Percentiles rank a stretch among this genome's conserved stretches.
Evolutionary conservation across 2,888 invertebrate genomes (phyloP).

Genomic region (Synanthedon vespiformis): DNA sequence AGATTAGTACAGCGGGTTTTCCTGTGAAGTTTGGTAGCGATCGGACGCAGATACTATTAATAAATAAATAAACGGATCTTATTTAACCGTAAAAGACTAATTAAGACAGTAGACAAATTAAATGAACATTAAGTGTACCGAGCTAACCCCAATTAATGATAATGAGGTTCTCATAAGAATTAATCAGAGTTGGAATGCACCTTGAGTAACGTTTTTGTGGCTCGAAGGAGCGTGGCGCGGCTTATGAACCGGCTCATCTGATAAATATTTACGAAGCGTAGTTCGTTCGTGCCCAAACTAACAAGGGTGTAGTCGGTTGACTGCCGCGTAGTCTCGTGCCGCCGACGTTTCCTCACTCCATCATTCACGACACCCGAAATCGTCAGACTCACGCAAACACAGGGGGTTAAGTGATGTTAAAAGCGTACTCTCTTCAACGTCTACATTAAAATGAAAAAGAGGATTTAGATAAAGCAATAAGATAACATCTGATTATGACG

Average conservation of each 20-base stretch:
- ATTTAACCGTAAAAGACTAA: too few species aligned
- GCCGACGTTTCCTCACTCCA: conserved; percentile 12
- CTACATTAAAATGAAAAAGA: too few species aligned
- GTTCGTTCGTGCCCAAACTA: conserved; percentile 24
- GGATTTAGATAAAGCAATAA: too few species aligned
- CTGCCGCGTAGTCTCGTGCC: conserved; percentile 10
- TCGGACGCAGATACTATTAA: too few species aligned
- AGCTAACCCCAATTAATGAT: conserved; percentile 8
- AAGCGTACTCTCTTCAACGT: too few species aligned
- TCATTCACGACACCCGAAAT: conserved; percentile 14
- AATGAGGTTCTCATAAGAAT: conserved; percentile 11
- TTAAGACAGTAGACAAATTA: conserved; percentile 4
- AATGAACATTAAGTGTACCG: conserved; percentile 8
- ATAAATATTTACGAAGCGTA: conserved; percentile 41
- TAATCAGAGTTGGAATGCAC: conserved; percentile 16
- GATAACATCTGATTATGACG: too few species aligned
- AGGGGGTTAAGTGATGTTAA: too few species aligned
- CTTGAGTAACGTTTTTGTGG: conserved; percentile 16
- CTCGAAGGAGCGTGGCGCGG: conserved; percentile 10
- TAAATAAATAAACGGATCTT: too few species aligned
- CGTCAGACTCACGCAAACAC: conserved; percentile 5
- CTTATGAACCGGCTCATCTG: conserved; percentile 8
- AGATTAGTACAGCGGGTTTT: too few species aligned
- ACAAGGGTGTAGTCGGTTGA: conserved; percentile 9
- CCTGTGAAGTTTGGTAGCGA: too few species aligned